Evolutionary conservation across 2,797 vertebrate genomes (phyloP), one percentile per base, ranked within the genome.

Genomic region (Leptatherina wallacei): DNA sequence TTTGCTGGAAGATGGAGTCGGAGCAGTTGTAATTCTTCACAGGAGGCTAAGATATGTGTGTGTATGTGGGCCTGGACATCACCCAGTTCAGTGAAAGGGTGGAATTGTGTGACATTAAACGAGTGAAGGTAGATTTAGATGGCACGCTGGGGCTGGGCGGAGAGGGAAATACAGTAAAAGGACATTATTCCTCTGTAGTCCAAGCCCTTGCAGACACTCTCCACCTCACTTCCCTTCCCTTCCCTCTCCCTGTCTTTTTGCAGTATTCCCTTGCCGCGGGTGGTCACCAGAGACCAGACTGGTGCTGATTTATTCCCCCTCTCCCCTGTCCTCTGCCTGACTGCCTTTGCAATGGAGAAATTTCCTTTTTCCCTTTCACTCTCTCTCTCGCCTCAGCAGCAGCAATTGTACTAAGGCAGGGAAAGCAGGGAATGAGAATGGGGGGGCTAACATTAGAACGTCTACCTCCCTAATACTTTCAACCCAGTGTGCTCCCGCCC

Each of bases 301-400:
- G 89, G 91, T 89, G 87, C 96, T 98, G 97, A 99, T 97, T 97
- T 97, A 97, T 98, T 89, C 88, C 85, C 82, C 85, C 80, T 82
- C 82, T 89, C 88, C 95, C 93, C 85, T 94, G 96, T 96, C 96
- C 95, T 95, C 93, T 60, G 95, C 96, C 94, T 94, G 94, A 95
- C 95, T 97, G 96, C 95, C 90, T 95, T 94, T 85, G 84, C 94
- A 93, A 91, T 94, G 94, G 89, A 93, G 93, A 95, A 95, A 95
- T 95, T 93, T 93, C 89, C 92, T 86, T 78, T 81, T 83, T 72
- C 71, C 49, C 61, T 35, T 73, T 56, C 68, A 42, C 77, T 54
- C 59, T 59, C 59, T 59, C 24, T 59, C 36, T 74, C 72, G 42
- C 42, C 8, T 52, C 24, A 61, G 66, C 72, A 77, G 58, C 56